Conservation (phyloP, 1,140 invertebrate species). For the Oryctes rhinoceros region DNA sequence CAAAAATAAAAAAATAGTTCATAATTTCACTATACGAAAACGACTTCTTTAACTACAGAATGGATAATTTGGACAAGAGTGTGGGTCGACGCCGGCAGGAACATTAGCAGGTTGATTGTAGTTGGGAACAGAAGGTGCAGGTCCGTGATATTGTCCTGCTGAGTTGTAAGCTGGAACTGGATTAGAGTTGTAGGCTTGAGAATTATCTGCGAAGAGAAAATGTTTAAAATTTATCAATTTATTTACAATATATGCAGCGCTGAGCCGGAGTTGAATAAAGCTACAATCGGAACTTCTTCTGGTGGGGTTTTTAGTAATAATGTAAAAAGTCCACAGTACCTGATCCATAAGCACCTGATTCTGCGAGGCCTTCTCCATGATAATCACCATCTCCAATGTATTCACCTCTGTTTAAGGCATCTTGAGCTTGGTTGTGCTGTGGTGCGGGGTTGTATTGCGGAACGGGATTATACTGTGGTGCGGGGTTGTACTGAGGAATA, state of each 20-base stretch:
- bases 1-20: background rate
- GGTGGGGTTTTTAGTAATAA: too few species aligned
- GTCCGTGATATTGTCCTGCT: constrained; percentile 40
- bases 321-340: background rate
- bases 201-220: constrained; percentile 23
- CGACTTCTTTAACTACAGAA: constrained; percentile 62
- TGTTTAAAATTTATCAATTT: too few species aligned
- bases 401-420: constrained; percentile 55
- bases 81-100: constrained; percentile 65
- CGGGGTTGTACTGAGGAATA: constrained; percentile 44
- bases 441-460: constrained; percentile 22
- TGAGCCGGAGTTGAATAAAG: too few species aligned
- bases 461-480: constrained; percentile 42
- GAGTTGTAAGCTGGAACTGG: constrained; percentile 40
- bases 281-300: too few species aligned
- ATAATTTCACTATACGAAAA: background rate
- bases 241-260: too few species aligned
- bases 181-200: constrained; percentile 26
- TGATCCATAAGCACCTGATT: constrained; percentile 59
- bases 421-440: constrained; percentile 42
- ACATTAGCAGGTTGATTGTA: constrained; percentile 57
- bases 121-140: constrained; percentile 44
- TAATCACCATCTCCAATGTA: constrained; percentile 60
- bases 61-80: constrained; percentile 69
- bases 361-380: constrained; percentile 63